Evolutionary conservation across 1,140 invertebrate species (phyloP), one percentile per base, ranked within the genome.

Genomic region (Cotesia glomerata): DNA sequence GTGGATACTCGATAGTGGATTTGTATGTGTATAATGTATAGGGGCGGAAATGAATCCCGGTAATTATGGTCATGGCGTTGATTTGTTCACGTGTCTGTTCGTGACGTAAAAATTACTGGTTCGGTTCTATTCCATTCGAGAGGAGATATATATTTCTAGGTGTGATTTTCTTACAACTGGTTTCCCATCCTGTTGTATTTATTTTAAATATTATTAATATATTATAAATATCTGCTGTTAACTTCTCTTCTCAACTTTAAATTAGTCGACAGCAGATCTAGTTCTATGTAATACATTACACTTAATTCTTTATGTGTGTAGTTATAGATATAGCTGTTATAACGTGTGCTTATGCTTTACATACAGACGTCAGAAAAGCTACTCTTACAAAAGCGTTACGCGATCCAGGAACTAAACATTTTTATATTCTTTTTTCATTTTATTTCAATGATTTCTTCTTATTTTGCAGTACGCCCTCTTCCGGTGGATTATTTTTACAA

Each of bases 321-420:
- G 26, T 26, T 26, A 26, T 26, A 26, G 26, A 2, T 26, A 26
- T 26, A 26, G 26, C 26, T 26, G 26, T 0, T 26, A 26, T 26
- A 26, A 26, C 26, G 26, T 26, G 26, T 26, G 39, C 39, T 9
- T 45, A 45, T 45, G 39, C 39, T 9, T 7, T 45, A 5, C 4
- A 45, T 45, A 45, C 36, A 39, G 16, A 16, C 18, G 5, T 58
- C 18, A 9, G 26, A 58, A 18, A 18, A 16, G 8, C 16, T 58
- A 18, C 16, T 54, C 52, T 54, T 68, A 66, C 3, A 36, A 66
- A 59, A n/a, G 65, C 39, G 64, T 72, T 73, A 73, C 67, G 65
- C 39, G 72, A 69, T 69, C 66, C 65, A 69, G 66, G 72, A 69
- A 69, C 66, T 73, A 58, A 61, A 35, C 18, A 18, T 39, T 52